Percentiles rank a stretch among this genome's conserved stretches.
Evolutionary conservation across 2,113 vertebrate genomes (phyloP).

Genomic region (Pelvicachromis taeniatus): DNA sequence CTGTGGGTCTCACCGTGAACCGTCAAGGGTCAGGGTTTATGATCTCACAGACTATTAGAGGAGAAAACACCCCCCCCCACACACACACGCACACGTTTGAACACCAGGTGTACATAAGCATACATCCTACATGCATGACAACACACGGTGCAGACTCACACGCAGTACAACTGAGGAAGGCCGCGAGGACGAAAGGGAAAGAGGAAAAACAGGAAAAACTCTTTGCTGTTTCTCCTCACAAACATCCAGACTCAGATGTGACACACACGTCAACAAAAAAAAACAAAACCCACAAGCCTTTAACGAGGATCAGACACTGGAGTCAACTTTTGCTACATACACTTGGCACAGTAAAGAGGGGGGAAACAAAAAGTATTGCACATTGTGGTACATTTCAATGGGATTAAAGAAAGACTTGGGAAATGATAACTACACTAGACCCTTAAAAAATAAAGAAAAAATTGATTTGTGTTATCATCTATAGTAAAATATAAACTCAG

Average conservation of each 20-base stretch:
- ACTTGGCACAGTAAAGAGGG: conserved; percentile 60
- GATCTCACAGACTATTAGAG: conserved; percentile 57
- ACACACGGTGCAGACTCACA: neutral
- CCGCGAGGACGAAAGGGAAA: conserved; percentile 26
- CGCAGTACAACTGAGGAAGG: conserved; percentile 45
- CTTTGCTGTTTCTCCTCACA: conserved; percentile 27
- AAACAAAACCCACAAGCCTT: conserved; percentile 36
- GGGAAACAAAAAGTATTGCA: conserved; percentile 56
- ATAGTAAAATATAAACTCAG: neutral
- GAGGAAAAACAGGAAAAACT: neutral
- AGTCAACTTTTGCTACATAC: conserved; percentile 50
- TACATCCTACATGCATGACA: neutral
- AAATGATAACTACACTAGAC: conserved; percentile 18
- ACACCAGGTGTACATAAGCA: neutral
- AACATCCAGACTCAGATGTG: conserved; percentile 33
- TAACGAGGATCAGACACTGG: conserved; percentile 15
- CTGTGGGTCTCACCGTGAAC: conserved; percentile 59
- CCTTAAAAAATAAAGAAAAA: neutral
- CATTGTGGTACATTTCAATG: conserved; percentile 39
- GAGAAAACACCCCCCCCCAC: conserved; percentile 19
- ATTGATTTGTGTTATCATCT: conserved; percentile 10
- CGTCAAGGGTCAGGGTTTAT: conserved; percentile 70
- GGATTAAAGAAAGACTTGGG: neutral
- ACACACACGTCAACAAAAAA: neutral
- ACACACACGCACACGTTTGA: neutral